Evolutionary conservation across 1,140 invertebrate species (phyloP), one percentile per base, ranked within the genome.

Genomic region (Zaprionus ghesquierei): DNA sequence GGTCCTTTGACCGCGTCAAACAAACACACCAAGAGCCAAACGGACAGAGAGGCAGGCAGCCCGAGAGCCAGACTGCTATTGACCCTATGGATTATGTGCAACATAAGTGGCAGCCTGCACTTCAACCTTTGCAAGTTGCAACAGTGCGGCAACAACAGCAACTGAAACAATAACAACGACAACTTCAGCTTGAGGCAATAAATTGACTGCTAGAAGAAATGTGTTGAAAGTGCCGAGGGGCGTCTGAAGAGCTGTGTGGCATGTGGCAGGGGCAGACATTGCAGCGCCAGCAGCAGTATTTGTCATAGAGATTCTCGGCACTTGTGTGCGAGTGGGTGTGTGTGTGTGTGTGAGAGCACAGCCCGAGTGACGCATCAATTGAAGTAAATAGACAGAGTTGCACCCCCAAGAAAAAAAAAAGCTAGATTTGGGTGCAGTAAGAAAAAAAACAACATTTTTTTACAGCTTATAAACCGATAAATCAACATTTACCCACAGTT

Each of bases 21-120:
- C 69, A 81, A 82, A 61, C 46, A 31, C n/a, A n/a, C n/a, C 38
- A 69, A 51, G 61, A 46, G 59, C 25, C 46, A 18, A 35, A 35
- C n/a, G n/a, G n/a, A n/a, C n/a, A n/a, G n/a, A n/a, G n/a, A 55
- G 29, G 13, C n/a, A 29, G 29, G 29, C 49, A 25, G 58, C 50
- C 53, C 31, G 38, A n/a, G 50, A 35, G 29, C 20, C 38, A 20
- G 44, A 23, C 23, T 56, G 71, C 59, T 86, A 86, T 86, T 87
- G 82, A 86, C 82, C 79, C 75, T 70, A 73, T 87, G 82, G 82
- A 87, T 86, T 86, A 86, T 79, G 79, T 72, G 49, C 84, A 82
- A 69, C 56, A 66, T 75, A 78, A 78, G 68, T 75, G 76, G 50
- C 65, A 75, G 70, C 58, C 41, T 46, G 18, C 74, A 80, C 81